These are phyloP conservation scores for Barnardius zonarius DNA, from an alignment of 2,113 vertebrate genomes.

Conservation along the genomic window DNA sequence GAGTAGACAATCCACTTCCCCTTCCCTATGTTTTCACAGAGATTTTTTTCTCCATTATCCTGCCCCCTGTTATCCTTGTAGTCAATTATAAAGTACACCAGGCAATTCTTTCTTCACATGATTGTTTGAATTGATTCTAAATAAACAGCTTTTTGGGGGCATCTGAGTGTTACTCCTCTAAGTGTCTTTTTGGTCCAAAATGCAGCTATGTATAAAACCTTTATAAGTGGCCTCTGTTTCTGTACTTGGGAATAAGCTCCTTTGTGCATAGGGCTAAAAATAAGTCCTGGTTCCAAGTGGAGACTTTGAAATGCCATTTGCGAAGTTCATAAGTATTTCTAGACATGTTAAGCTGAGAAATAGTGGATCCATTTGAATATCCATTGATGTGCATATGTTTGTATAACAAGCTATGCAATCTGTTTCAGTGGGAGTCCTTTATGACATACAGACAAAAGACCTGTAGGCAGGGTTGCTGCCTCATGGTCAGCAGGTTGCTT, in stretches of 20 bases:
- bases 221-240: background rate
- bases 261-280: background rate
- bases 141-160: background rate
- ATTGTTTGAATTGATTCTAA: background rate
- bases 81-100: background rate
- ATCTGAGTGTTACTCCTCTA: background rate
- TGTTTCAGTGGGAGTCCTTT: background rate
- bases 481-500: background rate
- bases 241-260: background rate
- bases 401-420: background rate
- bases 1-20: background rate
- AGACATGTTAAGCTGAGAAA: background rate
- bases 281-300: background rate
- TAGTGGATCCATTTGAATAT: background rate
- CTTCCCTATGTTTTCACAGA: background rate
- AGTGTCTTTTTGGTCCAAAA: background rate
- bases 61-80: fast-evolving
- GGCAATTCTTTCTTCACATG: background rate
- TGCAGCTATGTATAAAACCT: background rate
- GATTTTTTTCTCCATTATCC: background rate
- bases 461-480: background rate
- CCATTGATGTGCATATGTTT: background rate
- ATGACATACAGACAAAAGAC: background rate
- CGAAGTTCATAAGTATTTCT: background rate
- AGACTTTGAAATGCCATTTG: background rate